A percentile compares a stretch with the other conserved stretches of the same genome.
These are phyloP conservation scores for Yponomeuta evonymella DNA, from an alignment of 2,888 invertebrate species.

Conservation along the genomic window DNA sequence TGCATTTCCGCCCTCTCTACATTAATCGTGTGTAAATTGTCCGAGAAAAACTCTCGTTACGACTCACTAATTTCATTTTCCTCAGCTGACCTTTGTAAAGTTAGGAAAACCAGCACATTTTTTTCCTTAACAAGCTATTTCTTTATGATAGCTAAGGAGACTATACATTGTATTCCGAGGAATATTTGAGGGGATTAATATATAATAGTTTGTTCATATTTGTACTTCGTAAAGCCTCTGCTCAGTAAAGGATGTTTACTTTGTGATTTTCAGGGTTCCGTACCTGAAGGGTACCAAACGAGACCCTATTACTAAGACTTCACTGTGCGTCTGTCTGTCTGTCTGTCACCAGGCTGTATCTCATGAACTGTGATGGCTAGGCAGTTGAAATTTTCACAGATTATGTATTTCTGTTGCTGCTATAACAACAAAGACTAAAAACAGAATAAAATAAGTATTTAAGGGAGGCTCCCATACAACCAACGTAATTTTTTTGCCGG, in stretches of 20 bases:
- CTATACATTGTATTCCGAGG: not conserved
- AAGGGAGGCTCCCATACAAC: too few relatives aligned
- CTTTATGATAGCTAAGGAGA: not conserved
- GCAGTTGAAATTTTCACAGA: too few relatives aligned
- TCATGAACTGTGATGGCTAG: too few relatives aligned
- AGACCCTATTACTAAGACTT: too few relatives aligned
- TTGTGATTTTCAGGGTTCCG: not conserved
- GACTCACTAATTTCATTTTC: constrained; percentile 22
- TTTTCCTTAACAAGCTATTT: not conserved
- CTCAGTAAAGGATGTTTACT: constrained; percentile 13
- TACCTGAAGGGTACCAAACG: too few relatives aligned
- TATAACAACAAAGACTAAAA: too few relatives aligned
- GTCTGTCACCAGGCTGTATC: too few relatives aligned
- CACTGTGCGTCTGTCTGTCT: too few relatives aligned
- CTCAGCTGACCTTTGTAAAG: constrained; percentile 24
- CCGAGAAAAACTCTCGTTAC: constrained; percentile 42
- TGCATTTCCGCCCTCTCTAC: constrained; percentile 34
- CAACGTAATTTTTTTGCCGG: too few relatives aligned
- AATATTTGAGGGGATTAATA: not conserved
- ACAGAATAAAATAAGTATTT: too few relatives aligned
- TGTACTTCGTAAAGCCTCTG: not conserved
- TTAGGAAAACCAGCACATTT: not conserved
- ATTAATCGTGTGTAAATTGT: constrained; percentile 56
- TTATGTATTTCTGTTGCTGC: too few relatives aligned
- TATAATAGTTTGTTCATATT: constrained; percentile 12